phyloP scores from a whole-genome alignment of 1,140 invertebrate species.

The Chelonus insularis region DNA sequence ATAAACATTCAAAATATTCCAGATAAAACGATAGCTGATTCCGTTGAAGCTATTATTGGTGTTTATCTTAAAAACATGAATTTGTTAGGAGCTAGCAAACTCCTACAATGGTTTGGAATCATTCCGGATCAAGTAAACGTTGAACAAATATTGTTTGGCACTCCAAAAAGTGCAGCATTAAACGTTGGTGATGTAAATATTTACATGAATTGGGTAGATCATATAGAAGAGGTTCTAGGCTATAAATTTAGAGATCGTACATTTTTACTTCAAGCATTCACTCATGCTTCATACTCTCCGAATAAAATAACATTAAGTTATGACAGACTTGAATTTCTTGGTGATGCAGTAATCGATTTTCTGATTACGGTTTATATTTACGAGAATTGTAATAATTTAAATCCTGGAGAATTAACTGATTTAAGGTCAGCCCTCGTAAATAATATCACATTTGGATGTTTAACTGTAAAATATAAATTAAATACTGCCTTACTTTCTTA shows the following conservation, averaged over 20 bases:
- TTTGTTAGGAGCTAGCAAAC: conserved; percentile 62
- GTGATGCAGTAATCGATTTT: conserved; percentile 93
- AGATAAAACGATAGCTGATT: conserved; percentile 76
- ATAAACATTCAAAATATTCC: conserved; percentile 59
- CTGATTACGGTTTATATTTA: conserved; percentile 87
- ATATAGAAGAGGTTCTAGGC: conserved; percentile 67
- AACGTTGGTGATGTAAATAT: conserved; percentile 49
- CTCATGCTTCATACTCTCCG: conserved; percentile 87
- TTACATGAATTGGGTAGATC: conserved; percentile 51
- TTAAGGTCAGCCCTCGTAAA: conserved; percentile 92
- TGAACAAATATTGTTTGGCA: conserved; percentile 43
- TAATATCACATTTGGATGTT: conserved; percentile 89
- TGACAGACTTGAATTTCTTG: conserved; percentile 92
- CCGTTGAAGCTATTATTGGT: conserved; percentile 82
- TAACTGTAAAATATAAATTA: conserved; percentile 83
- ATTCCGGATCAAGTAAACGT: conserved; percentile 60
- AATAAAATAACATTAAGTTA: conserved; percentile 89
- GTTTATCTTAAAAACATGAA: conserved; percentile 69
- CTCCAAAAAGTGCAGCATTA: conserved; percentile 43
- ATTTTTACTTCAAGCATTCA: conserved; percentile 75
- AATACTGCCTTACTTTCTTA: conserved; percentile 72
- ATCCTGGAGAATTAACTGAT: conserved; percentile 87
- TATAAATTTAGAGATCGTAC: conserved; percentile 70
- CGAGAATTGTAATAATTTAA: conserved; percentile 69
- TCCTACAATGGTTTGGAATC: conserved; percentile 76